A percentile compares a stretch with the other conserved stretches of the same genome.
Evolutionary conservation across 2,888 invertebrate genomes (phyloP).

Genomic region (Ochropacha duplaris): DNA sequence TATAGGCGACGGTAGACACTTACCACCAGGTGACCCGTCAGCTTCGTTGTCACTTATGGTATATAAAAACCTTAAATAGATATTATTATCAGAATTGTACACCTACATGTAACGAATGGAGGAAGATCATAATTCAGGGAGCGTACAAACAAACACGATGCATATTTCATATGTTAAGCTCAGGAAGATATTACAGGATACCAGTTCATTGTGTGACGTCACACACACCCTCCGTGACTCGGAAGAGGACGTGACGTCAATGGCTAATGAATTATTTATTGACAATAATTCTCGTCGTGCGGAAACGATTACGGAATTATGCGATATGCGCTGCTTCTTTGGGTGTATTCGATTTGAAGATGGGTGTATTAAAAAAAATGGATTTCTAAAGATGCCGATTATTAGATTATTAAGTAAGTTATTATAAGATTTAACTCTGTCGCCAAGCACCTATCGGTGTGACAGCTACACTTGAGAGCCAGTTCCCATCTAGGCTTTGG

Average conservation of each 20-base stretch:
- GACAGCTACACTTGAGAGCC: too few relatives aligned
- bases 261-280: constrained; percentile 10
- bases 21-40: too few relatives aligned
- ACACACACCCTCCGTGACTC: constrained; percentile 7
- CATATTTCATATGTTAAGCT: constrained; percentile 21
- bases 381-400: too few relatives aligned
- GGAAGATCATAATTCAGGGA: constrained; percentile 8
- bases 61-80: too few relatives aligned
- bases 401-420: too few relatives aligned
- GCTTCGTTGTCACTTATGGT: too few relatives aligned
- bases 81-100: neutral
- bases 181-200: constrained; percentile 27
- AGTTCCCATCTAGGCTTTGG: too few relatives aligned
- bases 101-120: neutral
- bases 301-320: neutral
- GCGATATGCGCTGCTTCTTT: neutral
- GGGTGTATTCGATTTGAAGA: too few relatives aligned
- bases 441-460: too few relatives aligned
- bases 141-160: constrained; percentile 13
- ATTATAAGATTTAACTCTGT: too few relatives aligned
- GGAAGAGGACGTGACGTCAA: constrained; percentile 14
- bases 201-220: constrained; percentile 30
- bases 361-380: too few relatives aligned
- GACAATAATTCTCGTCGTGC: neutral
- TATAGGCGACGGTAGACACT: too few relatives aligned